Percentiles rank a stretch among this genome's conserved stretches.
Evolutionary conservation across 1,140 invertebrate genomes (phyloP).

Genomic region (Riptortus pedestris): DNA sequence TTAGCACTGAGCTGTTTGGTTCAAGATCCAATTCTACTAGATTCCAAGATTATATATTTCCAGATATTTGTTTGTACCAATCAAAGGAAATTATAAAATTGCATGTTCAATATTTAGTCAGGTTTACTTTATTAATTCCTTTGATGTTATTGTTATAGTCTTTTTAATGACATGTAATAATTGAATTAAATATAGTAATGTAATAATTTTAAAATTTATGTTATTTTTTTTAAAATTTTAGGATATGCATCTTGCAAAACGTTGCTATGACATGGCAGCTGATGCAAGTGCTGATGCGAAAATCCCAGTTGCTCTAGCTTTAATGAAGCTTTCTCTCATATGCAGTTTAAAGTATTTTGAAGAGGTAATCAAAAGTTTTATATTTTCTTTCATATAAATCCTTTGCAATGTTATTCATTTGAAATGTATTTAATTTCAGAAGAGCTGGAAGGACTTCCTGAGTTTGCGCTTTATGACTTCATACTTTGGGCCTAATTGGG

Average conservation of each 20-base stretch:
- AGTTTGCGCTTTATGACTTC: constrained; percentile 53
- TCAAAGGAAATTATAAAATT: no score
- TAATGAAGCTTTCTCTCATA: constrained; percentile 76
- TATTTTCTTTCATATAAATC: constrained; percentile 25
- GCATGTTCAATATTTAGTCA: no score
- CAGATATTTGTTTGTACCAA: no score
- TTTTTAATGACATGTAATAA: no score
- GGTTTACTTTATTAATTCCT: no score
- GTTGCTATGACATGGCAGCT: constrained; percentile 94
- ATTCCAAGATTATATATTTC: no score
- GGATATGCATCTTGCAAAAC: constrained; percentile 70
- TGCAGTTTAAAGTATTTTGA: constrained; percentile 61
- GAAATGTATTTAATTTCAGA: constrained; percentile 49
- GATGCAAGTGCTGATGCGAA: constrained; percentile 89
- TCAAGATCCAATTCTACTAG: no score
- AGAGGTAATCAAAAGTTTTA: constrained; percentile 45
- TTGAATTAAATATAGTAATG: no score
- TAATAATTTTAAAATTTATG: no score
- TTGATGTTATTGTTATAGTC: no score
- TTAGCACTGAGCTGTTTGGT: no score
- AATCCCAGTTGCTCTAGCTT: constrained; percentile 84
- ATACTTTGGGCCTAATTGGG: constrained; percentile 79
- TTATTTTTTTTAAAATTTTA: constrained; percentile 39
- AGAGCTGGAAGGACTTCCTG: constrained; percentile 44
- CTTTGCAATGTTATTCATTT: constrained; percentile 18